A percentile compares a stretch with the other conserved stretches of the same genome.
Conservation (phyloP, 2,797 vertebrate species). For the Spea hammondii region DNA sequence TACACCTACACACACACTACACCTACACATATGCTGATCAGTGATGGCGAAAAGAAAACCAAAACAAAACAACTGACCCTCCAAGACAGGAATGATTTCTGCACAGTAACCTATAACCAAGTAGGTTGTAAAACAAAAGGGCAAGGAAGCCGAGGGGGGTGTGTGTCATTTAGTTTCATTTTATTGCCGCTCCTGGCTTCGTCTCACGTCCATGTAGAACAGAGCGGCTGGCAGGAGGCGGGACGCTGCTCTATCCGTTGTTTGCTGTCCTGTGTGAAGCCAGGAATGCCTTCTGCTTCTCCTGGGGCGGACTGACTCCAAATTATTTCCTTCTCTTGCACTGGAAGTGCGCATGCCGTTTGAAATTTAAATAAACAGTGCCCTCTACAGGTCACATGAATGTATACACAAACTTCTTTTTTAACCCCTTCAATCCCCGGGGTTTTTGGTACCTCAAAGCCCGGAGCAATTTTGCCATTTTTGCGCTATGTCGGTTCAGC, state of each 20-base stretch:
- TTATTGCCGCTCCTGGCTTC: slow-evolving; percentile 43
- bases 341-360: slow-evolving; percentile 10
- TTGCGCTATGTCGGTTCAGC: no score
- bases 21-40: slow-evolving; percentile 22
- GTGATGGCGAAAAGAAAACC: not conserved
- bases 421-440: no score
- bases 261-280: slow-evolving; percentile 1
- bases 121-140: not conserved
- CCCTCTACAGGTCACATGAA: slow-evolving; percentile 7
- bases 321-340: slow-evolving; percentile 27
- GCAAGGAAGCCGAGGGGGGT: not conserved
- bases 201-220: slow-evolving; percentile 25
- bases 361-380: slow-evolving; percentile 3
- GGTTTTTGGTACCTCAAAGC: no score
- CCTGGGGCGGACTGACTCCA: slow-evolving; percentile 35
- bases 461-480: no score
- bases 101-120: not conserved
- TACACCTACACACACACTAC: not conserved
- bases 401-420: not conserved
- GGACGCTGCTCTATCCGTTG: slow-evolving; percentile 22
- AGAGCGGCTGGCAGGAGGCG: slow-evolving; percentile 38
- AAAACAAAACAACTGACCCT: not conserved
- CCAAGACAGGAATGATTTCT: slow-evolving; percentile 12
- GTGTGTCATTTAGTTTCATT: slow-evolving; percentile 42
- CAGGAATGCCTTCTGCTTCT: not conserved